Evolutionary conservation across 1,140 invertebrate species (phyloP).

Genomic region (Drosophila obscura): DNA sequence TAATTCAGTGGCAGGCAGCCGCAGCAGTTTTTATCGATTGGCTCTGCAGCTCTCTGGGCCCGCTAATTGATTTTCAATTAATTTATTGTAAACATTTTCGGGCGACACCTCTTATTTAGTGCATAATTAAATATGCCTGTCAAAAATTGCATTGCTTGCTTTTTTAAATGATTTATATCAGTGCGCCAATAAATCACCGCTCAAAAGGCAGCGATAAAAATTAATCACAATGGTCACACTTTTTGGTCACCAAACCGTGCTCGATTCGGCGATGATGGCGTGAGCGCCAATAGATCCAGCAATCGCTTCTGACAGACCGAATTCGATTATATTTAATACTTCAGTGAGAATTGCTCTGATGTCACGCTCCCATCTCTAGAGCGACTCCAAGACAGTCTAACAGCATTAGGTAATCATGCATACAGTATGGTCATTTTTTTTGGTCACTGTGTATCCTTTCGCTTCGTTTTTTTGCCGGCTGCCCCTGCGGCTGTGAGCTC

Average conservation of each 20-base stretch:
- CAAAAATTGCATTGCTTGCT: conserved; percentile 46
- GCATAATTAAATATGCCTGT: conserved; percentile 64
- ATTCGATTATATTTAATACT: not conserved
- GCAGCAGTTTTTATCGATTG: conserved; percentile 33
- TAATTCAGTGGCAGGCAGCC: conserved; percentile 46
- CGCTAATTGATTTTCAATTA: conserved; percentile 80
- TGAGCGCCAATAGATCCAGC: conserved; percentile 3
- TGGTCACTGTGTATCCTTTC: conserved; percentile 68
- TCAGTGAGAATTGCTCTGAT: not conserved
- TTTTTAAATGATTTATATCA: conserved; percentile 76
- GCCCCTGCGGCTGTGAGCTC: conserved; percentile 50
- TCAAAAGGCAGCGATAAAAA: conserved; percentile 57
- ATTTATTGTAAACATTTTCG: conserved; percentile 74
- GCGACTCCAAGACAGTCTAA: conserved; percentile 19
- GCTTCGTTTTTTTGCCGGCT: conserved; percentile 31
- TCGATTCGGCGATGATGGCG: conserved; percentile 5
- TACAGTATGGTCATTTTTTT: conserved; percentile 14
- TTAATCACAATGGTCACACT: conserved; percentile 60
- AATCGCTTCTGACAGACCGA: too few species aligned
- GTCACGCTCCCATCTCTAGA: conserved; percentile 49
- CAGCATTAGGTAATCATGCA: conserved; percentile 67
- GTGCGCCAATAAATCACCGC: conserved; percentile 63
- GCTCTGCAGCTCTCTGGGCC: conserved; percentile 21
- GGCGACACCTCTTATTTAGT: conserved; percentile 69
- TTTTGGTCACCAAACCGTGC: conserved; percentile 2